Conservation (phyloP, 2,888 invertebrate species). For the Tribolium freemani region DNA sequence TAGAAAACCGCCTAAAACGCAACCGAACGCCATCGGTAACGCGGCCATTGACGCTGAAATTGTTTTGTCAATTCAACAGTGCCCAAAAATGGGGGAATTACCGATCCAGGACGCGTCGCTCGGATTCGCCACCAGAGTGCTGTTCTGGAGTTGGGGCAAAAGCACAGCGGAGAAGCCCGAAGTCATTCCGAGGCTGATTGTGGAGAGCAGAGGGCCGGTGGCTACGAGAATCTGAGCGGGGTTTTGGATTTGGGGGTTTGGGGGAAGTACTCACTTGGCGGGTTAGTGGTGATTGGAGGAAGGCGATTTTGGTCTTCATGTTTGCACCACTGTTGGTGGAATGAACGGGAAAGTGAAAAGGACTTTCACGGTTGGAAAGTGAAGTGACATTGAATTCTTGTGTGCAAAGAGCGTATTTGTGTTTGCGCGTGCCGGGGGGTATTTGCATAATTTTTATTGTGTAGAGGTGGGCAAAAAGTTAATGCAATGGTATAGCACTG, state of each 20-base stretch:
- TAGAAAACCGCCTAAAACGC: slow-evolving; percentile 73
- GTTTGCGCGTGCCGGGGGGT: background rate
- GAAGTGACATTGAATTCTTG: background rate
- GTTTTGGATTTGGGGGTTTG: background rate
- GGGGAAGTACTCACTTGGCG: background rate
- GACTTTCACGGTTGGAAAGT: background rate
- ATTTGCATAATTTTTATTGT: background rate
- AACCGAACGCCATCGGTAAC: slow-evolving; percentile 76
- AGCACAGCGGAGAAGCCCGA: slow-evolving; percentile 77
- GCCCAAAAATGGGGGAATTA: slow-evolving; percentile 50
- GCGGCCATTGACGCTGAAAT: slow-evolving; percentile 73
- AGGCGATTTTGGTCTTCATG: background rate
- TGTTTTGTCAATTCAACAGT: background rate
- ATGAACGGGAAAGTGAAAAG: background rate
- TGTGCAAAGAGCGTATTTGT: background rate
- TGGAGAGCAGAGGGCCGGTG: slow-evolving; percentile 71
- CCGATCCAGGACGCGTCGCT: slow-evolving; percentile 76
- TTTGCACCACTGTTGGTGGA: background rate
- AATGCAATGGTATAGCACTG: no score
- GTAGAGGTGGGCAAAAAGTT: no score
- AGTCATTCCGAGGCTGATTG: slow-evolving; percentile 73
- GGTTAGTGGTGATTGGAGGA: background rate
- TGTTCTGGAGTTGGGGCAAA: slow-evolving; percentile 72
- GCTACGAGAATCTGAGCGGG: slow-evolving; percentile 71
- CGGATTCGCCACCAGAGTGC: slow-evolving; percentile 68